These are phyloP conservation scores for Sebastes itinus DNA, from an alignment of 2,797 vertebrate genomes.

Conservation along the genomic window DNA sequence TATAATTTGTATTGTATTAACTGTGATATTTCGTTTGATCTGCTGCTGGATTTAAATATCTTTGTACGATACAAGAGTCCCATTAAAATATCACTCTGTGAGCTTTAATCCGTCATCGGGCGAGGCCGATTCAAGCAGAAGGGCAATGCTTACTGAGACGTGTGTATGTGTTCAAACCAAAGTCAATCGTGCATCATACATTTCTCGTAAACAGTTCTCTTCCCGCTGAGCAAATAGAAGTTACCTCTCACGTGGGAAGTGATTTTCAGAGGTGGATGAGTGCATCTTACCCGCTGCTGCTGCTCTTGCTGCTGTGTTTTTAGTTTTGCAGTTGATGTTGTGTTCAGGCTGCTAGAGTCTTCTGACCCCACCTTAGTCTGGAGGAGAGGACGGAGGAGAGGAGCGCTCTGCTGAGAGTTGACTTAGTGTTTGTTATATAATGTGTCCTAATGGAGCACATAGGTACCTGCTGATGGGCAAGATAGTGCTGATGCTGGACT, in stretches of 20 bases:
- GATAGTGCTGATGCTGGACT: conserved; percentile 29
- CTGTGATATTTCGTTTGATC: background rate
- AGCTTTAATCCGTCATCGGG: conserved; percentile 16
- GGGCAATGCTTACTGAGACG: background rate
- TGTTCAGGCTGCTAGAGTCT: background rate
- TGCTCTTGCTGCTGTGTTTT: background rate
- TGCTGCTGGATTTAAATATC: background rate
- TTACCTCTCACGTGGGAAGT: conserved; percentile 11
- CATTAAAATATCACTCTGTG: background rate
- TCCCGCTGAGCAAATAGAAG: conserved; percentile 20
- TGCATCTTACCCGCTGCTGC: background rate
- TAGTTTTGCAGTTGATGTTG: conserved; percentile 7
- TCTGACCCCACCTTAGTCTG: conserved; percentile 7
- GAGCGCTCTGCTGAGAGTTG: background rate
- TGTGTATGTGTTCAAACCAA: conserved; percentile 14
- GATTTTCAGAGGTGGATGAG: conserved; percentile 25
- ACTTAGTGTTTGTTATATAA: conserved; percentile 37
- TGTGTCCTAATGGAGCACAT: conserved; percentile 23
- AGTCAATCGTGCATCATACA: conserved; percentile 7
- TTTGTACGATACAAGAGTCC: background rate
- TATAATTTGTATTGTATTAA: background rate
- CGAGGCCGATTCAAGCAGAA: background rate
- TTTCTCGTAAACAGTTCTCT: conserved; percentile 14
- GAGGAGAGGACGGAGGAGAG: conserved; percentile 2
- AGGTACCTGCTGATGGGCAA: conserved; percentile 15